Percentiles rank a stretch among this genome's conserved stretches.
Conservation (phyloP, 1,140 invertebrate genomes). For the Colletes gigas region DNA sequence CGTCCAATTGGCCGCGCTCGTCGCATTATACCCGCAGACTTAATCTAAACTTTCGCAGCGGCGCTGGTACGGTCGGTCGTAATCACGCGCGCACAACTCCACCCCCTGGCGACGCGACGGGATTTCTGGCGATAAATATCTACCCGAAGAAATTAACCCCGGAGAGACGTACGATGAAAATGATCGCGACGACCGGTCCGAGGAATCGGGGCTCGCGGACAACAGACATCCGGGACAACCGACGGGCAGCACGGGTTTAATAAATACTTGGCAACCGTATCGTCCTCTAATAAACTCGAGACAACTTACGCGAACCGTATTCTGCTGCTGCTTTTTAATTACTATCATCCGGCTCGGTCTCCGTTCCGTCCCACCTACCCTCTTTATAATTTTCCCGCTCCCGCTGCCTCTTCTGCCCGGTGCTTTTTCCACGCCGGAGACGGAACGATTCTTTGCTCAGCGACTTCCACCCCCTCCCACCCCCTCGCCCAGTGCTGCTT, state of each 20-base stretch:
- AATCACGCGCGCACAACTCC: not conserved
- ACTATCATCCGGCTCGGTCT: slow-evolving; percentile 41
- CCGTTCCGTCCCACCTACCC: not conserved
- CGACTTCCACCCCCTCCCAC: not conserved
- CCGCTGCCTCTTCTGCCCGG: not conserved
- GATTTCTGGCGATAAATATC: slow-evolving; percentile 16
- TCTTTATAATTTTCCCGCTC: slow-evolving; percentile 14
- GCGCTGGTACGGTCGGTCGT: not conserved
- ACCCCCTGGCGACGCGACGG: not conserved
- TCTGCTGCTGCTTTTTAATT: slow-evolving; percentile 57
- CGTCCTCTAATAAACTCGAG: slow-evolving; percentile 55
- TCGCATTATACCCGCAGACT: slow-evolving; percentile 73
- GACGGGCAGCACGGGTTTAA: slow-evolving; percentile 27
- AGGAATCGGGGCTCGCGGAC: not conserved
- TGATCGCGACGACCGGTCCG: not conserved
- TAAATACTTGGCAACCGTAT: slow-evolving; percentile 38
- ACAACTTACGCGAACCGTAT: slow-evolving; percentile 38
- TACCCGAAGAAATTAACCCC: slow-evolving; percentile 20
- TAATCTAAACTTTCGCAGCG: slow-evolving; percentile 72
- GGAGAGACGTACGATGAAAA: not conserved
- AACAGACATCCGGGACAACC: not conserved
- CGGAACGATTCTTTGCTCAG: not conserved
- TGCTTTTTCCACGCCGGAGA: not conserved
- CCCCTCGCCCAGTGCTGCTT: not conserved
- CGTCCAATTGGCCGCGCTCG: slow-evolving; percentile 74